Evolutionary conservation across 1,140 invertebrate species (phyloP), one percentile per base, ranked within the genome.

Genomic region (Phymastichus coffea): DNA sequence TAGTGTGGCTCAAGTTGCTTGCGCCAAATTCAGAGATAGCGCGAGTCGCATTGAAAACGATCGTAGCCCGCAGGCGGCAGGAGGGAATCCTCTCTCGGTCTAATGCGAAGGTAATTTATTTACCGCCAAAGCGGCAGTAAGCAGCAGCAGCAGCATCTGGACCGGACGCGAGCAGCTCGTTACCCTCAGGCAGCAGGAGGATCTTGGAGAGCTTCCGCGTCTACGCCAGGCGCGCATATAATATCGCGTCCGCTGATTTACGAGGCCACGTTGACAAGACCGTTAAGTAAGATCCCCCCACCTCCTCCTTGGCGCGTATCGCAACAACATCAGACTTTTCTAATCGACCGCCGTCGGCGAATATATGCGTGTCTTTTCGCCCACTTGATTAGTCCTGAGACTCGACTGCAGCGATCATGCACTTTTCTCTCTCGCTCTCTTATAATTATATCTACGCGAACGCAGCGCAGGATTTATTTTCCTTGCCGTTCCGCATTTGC

Each of bases 101-200:
- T n/a, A n/a, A n/a, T n/a, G n/a, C n/a, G n/a, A n/a, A n/a, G 41
- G 47, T 51, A 43, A 57, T 57, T 49, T 57, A 57, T 57, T 57
- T 41, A 43, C 14, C 46, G 47, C 14, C 14, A 19, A 43, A 51
- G n/a, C n/a, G n/a, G n/a, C n/a, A n/a, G n/a, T n/a, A n/a, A n/a
- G n/a, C n/a, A n/a, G n/a, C n/a, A n/a, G n/a, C n/a, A n/a, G n/a
- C n/a, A n/a, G 55, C 44, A 30, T 48, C 46, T 49, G 55, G 46
- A 49, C 33, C 46, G 46, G 55, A 41, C 44, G 46, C 25, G 41
- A 26, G 22, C 6, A 19, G 56, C 46, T 57, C 56, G 35, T 57
- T 57, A 49, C 35, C 46, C 37, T 10, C 37, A 40, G 25, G 4
- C n/a, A n/a, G n/a, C n/a, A n/a, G n/a, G n/a, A n/a, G n/a, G n/a